Conservation (phyloP, 2,113 vertebrate genomes). For the Microtus oregoni region DNA sequence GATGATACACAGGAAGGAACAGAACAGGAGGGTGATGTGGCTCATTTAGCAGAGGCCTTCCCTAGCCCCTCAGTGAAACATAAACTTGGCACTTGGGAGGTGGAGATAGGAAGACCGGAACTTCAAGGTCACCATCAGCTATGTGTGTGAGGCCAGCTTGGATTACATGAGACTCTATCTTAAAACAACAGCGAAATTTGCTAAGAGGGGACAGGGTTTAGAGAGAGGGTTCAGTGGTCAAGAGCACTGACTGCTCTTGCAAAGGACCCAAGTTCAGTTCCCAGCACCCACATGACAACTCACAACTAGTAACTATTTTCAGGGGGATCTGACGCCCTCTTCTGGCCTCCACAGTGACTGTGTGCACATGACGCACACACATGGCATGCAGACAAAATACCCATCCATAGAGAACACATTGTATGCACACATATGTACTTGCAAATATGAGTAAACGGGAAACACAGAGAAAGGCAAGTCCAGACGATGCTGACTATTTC, state of each 20-base stretch:
- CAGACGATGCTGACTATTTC: neutral
- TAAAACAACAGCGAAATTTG: neutral
- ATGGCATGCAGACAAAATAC: neutral
- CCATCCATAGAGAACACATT: neutral
- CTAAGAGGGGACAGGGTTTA: neutral
- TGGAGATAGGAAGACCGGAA: neutral
- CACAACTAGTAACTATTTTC: neutral
- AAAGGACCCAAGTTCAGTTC: neutral
- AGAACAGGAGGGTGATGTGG: neutral
- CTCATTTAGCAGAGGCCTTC: neutral
- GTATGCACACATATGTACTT: neutral
- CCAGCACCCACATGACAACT: neutral
- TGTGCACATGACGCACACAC: neutral
- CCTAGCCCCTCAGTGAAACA: neutral
- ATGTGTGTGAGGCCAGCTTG: neutral
- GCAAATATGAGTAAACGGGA: neutral
- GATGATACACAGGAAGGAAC: neutral
- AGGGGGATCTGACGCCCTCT: neutral
- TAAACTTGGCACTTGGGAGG: neutral
- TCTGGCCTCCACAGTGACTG: neutral
- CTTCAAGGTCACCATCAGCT: neutral
- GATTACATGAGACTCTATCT: neutral
- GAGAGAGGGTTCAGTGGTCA: neutral
- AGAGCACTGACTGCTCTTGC: neutral
- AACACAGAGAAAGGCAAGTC: neutral